These are phyloP conservation scores for Pandemis corylana DNA, from an alignment of 2,888 invertebrate genomes.

Conservation along the genomic window DNA sequence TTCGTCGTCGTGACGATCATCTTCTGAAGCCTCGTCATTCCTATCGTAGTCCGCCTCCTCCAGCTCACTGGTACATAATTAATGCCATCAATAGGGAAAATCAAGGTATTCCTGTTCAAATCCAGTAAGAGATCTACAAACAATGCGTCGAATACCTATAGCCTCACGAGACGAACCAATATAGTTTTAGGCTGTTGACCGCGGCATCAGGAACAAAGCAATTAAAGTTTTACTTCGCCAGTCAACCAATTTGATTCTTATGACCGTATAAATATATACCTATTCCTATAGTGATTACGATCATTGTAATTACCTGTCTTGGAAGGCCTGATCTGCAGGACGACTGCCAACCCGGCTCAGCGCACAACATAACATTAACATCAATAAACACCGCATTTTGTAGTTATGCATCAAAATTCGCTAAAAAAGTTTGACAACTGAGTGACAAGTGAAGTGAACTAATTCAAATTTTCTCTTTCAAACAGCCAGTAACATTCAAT, in stretches of 20 bases:
- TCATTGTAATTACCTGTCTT: slow-evolving; percentile 35
- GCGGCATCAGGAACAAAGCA: too few species aligned
- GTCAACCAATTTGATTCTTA: too few species aligned
- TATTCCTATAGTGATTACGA: not conserved
- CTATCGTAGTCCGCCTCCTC: slow-evolving; percentile 63
- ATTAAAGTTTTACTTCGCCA: too few species aligned
- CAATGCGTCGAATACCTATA: too few species aligned
- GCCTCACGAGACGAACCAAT: too few species aligned
- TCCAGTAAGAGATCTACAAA: too few species aligned
- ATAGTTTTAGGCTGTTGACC: too few species aligned
- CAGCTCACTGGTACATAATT: slow-evolving; percentile 51
- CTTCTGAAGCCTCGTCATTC: slow-evolving; percentile 55
- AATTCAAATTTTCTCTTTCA: slow-evolving; percentile 48
- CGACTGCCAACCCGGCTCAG: slow-evolving; percentile 18
- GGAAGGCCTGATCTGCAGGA: slow-evolving; percentile 1
- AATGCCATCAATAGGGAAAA: not conserved
- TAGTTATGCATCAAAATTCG: slow-evolving; percentile 48
- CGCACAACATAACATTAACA: slow-evolving; percentile 50
- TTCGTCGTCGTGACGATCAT: slow-evolving; percentile 49
- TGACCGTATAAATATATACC: not conserved
- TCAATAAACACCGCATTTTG: slow-evolving; percentile 57
- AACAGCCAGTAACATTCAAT: slow-evolving; percentile 24
- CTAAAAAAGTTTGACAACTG: slow-evolving; percentile 52
- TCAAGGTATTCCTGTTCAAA: not conserved
- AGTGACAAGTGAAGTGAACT: slow-evolving; percentile 47